Evolutionary conservation across 2,113 vertebrate species (phyloP).

Genomic region (Chaetodon auriga): DNA sequence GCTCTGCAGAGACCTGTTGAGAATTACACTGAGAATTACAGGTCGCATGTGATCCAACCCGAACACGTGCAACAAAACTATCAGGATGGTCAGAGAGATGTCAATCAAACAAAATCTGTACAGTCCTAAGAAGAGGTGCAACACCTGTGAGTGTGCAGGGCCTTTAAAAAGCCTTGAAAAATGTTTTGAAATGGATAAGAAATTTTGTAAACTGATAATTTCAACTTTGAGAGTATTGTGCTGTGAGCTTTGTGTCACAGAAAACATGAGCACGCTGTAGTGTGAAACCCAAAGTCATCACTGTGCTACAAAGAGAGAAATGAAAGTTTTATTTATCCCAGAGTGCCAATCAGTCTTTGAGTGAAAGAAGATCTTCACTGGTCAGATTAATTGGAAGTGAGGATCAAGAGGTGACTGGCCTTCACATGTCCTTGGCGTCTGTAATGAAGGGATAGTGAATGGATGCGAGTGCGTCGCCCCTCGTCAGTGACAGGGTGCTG

Average conservation of each 20-base stretch:
- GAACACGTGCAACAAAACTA: background rate
- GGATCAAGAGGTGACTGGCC: conserved; percentile 68
- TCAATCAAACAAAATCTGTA: background rate
- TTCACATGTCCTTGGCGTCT: conserved; percentile 78
- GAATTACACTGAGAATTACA: background rate
- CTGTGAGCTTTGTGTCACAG: too few species aligned
- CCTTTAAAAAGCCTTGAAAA: background rate
- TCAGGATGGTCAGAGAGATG: background rate
- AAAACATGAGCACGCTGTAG: background rate
- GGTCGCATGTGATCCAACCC: background rate
- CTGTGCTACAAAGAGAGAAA: background rate
- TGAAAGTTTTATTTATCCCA: conserved; percentile 14
- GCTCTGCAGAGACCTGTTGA: background rate
- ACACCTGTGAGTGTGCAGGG: background rate
- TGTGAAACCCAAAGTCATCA: background rate
- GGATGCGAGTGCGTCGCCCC: conserved; percentile 68
- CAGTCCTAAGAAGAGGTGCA: background rate
- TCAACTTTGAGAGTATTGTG: too few species aligned
- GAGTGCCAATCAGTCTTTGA: conserved; percentile 32
- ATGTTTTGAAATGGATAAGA: too few species aligned
- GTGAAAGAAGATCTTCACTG: conserved; percentile 48
- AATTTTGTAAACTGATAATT: too few species aligned
- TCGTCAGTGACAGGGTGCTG: conserved; percentile 75
- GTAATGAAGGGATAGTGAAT: conserved; percentile 78
- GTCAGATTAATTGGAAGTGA: conserved; percentile 68